Evolutionary conservation across 2,797 vertebrate species (phyloP).

Genomic region (Gambusia yucatana): DNA sequence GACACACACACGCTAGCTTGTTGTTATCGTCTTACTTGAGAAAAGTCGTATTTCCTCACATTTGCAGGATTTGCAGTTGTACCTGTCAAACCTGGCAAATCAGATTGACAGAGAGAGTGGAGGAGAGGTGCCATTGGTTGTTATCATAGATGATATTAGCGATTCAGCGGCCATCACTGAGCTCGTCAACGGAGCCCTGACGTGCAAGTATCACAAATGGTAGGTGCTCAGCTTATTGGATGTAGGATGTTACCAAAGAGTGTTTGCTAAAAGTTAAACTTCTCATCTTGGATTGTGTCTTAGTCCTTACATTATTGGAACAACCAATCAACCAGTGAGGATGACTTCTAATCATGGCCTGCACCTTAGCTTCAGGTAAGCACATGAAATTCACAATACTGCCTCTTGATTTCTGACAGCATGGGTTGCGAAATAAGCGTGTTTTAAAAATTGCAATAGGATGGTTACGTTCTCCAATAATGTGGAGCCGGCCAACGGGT

Average conservation of each 20-base stretch:
- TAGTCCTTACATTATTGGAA: constrained; percentile 96
- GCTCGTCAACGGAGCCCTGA: constrained; percentile 93
- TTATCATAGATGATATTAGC: constrained; percentile 93
- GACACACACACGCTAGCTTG: neutral
- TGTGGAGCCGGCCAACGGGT: constrained; percentile 95
- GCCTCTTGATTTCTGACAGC: neutral
- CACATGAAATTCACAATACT: neutral
- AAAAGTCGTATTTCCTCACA: neutral
- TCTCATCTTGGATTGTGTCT: constrained; percentile 19
- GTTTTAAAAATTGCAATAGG: constrained; percentile 70
- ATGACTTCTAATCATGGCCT: constrained; percentile 95
- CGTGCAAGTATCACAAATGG: constrained; percentile 99
- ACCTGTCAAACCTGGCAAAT: constrained; percentile 94
- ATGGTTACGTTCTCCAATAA: constrained; percentile 98
- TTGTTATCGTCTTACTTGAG: neutral
- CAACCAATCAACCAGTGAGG: constrained; percentile 95
- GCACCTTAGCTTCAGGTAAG: constrained; percentile 96
- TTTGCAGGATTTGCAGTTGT: constrained; percentile 91
- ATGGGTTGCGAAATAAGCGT: neutral
- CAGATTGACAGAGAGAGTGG: constrained; percentile 92
- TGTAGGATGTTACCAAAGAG: neutral
- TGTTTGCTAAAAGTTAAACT: neutral
- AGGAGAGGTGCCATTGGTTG: constrained; percentile 90
- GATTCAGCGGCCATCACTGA: constrained; percentile 90
- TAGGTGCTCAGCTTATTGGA: constrained; percentile 66